Base-by-base conservation (phyloP, 1,140 invertebrate species). In the Eumeta japonica region DNA sequence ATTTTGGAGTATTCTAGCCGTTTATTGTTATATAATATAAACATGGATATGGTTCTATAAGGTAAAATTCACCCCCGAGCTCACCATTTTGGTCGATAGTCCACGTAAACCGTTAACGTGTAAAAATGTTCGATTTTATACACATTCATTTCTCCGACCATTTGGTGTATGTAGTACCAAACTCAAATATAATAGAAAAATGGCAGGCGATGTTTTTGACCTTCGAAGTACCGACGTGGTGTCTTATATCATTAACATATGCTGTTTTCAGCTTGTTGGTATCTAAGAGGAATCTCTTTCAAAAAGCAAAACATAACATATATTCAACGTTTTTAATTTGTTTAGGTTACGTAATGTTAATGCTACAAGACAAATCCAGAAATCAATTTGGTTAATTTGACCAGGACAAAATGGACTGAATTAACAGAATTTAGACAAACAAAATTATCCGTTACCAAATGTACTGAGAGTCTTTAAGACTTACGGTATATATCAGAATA, bases 41-140 rank as follows among this genome's bases (percentile, higher is more conserved):
- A 27, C 43, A 48, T 16, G 42, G 46, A 42, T 29, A 45, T 15
- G 39, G 42, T 39, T 48, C 38, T 27, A 41, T 27, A n/a, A n/a
- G n/a, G n/a, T n/a, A n/a, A n/a, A n/a, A n/a, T n/a, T n/a, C n/a
- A n/a, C n/a, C n/a, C n/a, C n/a, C n/a, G n/a, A n/a, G n/a, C n/a
- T n/a, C n/a, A n/a, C n/a, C n/a, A n/a, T n/a, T n/a, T n/a, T n/a
- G n/a, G n/a, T n/a, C n/a, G n/a, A n/a, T n/a, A n/a, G n/a, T n/a
- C n/a, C n/a, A n/a, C n/a, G n/a, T n/a, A n/a, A n/a, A n/a, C n/a
- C n/a, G n/a, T n/a, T n/a, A n/a, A n/a, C 18, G 35, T 24, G 12
- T 15, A 10, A n/a, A 11, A 14, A 4, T 14, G 4, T 36, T 36
- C 19, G 35, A 36, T 27, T 36, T 27, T 7, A 16, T 24, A 7